Conservation (phyloP, 2,888 invertebrate genomes). For the Machimus rusticus region DNA sequence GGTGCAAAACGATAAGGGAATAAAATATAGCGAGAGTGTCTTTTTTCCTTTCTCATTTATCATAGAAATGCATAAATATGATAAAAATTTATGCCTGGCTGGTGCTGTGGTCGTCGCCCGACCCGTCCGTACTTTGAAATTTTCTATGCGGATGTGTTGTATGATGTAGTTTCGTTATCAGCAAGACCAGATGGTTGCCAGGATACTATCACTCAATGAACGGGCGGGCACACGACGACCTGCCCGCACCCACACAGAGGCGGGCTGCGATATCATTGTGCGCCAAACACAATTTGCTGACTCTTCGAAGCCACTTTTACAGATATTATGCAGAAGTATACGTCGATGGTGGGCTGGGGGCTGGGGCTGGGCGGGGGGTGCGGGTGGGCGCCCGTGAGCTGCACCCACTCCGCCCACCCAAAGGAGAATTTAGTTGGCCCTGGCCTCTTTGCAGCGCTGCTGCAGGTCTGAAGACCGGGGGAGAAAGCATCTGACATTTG, state of each 20-base stretch:
- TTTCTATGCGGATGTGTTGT: slow-evolving; percentile 44
- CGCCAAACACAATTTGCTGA: slow-evolving; percentile 41
- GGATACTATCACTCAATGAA: slow-evolving; percentile 46
- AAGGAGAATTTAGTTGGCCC: slow-evolving; percentile 31
- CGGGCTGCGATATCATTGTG: slow-evolving; percentile 31
- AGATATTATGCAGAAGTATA: slow-evolving; percentile 40
- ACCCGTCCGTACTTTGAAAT: slow-evolving; percentile 39
- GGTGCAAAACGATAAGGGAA: slow-evolving; percentile 60
- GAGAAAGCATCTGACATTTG: slow-evolving; percentile 34
- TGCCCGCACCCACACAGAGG: slow-evolving; percentile 38
- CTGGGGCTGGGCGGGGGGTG: not conserved
- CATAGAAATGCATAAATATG: slow-evolving; percentile 59
- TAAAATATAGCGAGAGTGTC: slow-evolving; percentile 63
- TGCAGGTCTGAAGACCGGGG: not conserved
- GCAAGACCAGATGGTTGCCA: slow-evolving; percentile 49
- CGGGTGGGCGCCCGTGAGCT: not conserved
- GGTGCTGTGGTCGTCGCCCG: slow-evolving; percentile 9
- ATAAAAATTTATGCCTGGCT: slow-evolving; percentile 56
- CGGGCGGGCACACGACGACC: slow-evolving; percentile 36
- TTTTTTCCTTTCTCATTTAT: slow-evolving; percentile 59
- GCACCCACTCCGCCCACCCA: slow-evolving; percentile 11
- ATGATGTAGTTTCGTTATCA: slow-evolving; percentile 48
- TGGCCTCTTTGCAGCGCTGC: slow-evolving; percentile 9
- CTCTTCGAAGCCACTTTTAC: slow-evolving; percentile 39
- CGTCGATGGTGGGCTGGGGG: slow-evolving; percentile 22